These are phyloP conservation scores for Noctua janthina DNA, from an alignment of 2,888 invertebrate genomes.

Conservation along the genomic window DNA sequence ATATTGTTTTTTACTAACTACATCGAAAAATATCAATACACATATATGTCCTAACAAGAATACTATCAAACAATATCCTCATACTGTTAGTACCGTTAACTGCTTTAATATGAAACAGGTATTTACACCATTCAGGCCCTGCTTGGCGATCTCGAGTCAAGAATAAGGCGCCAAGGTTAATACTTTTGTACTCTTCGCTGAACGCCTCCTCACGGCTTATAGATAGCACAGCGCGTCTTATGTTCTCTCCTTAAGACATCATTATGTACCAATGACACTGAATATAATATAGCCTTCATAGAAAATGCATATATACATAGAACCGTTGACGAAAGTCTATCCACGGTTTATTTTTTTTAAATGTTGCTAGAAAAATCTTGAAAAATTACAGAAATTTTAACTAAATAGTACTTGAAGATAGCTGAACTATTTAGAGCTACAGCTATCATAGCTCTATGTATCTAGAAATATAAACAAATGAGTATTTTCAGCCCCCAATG, in stretches of 20 bases:
- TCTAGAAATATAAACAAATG: background rate
- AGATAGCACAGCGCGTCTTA: slow-evolving; percentile 75
- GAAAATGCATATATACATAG: background rate
- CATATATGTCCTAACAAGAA: background rate
- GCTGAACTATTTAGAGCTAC: background rate
- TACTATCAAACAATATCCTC: slow-evolving; percentile 14
- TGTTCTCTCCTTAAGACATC: slow-evolving; percentile 73
- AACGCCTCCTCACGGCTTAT: slow-evolving; percentile 78
- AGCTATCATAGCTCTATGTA: background rate
- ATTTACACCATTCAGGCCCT: slow-evolving; percentile 89
- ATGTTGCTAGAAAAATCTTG: background rate
- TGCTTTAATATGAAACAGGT: slow-evolving; percentile 89
- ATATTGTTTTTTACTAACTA: background rate
- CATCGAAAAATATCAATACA: background rate
- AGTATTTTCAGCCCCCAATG: background rate
- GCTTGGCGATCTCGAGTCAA: slow-evolving; percentile 89
- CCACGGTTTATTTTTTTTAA: background rate
- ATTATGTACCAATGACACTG: background rate
- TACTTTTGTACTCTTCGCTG: slow-evolving; percentile 67
- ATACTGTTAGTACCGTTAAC: slow-evolving; percentile 84
- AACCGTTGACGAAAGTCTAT: background rate
- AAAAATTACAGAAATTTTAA: background rate
- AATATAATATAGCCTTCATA: slow-evolving; percentile 28
- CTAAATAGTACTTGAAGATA: background rate
- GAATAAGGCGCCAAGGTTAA: slow-evolving; percentile 87